Evolutionary conservation across 2,113 vertebrate species (phyloP).

Genomic region (Pseudolaguvia tuberculata): DNA sequence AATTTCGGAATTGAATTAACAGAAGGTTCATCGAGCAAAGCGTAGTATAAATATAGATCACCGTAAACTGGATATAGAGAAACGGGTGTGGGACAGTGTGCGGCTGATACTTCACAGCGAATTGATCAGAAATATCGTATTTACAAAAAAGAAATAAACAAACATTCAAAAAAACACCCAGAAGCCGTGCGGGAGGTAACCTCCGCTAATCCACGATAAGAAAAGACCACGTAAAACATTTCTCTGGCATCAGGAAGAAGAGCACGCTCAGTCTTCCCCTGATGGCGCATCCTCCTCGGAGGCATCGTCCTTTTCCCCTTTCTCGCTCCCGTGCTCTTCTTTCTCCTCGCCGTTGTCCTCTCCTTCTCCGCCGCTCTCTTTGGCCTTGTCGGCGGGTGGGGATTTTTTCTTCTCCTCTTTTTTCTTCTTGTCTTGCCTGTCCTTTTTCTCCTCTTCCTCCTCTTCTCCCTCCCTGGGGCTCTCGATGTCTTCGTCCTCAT

Average conservation of each 20-base stretch:
- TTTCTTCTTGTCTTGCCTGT: slow-evolving; percentile 57
- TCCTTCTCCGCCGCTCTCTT: slow-evolving; percentile 56
- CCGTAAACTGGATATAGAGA: slow-evolving; percentile 8
- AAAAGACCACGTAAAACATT: slow-evolving; percentile 46
- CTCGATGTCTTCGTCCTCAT: slow-evolving; percentile 79
- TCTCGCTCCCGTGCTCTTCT: slow-evolving; percentile 77
- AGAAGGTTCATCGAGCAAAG: slow-evolving; percentile 23
- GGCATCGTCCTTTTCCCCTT: slow-evolving; percentile 81
- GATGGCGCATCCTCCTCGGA: slow-evolving; percentile 95
- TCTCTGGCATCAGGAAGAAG: slow-evolving; percentile 25
- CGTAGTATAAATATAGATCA: slow-evolving; percentile 36
- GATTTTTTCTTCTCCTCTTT: slow-evolving; percentile 78
- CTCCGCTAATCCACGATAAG: slow-evolving; percentile 47
- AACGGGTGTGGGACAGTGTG: slow-evolving; percentile 23
- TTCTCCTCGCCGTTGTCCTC: slow-evolving; percentile 45
- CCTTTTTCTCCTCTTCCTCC: slow-evolving; percentile 28
- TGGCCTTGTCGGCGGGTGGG: slow-evolving; percentile 78
- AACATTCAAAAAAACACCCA: slow-evolving; percentile 70
- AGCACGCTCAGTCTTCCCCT: slow-evolving; percentile 84
- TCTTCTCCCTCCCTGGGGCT: slow-evolving; percentile 71
- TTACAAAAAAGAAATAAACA: slow-evolving; percentile 50
- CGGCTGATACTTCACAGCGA: slow-evolving; percentile 39
- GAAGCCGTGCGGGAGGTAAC: slow-evolving; percentile 52
- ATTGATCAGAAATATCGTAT: slow-evolving; percentile 48
- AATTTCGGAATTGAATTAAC: slow-evolving; percentile 7